Evolutionary conservation across 2,797 vertebrate species (phyloP), one percentile per base, ranked within the genome.

Genomic region (Ptychadena robeensis): DNA sequence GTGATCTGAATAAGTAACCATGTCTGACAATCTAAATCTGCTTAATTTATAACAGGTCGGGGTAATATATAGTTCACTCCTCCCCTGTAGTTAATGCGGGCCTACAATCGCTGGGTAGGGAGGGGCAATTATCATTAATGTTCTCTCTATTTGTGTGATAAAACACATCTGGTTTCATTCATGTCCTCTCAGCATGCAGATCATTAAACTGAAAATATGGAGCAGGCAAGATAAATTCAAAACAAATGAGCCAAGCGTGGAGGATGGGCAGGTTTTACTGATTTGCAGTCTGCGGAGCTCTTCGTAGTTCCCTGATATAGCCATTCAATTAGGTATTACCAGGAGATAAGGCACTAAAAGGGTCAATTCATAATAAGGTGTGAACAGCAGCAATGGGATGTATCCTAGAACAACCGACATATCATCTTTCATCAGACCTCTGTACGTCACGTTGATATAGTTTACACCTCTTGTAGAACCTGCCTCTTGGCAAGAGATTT

Each of bases 121-220:
- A 8, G 14, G 40, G 31, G 44, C 28, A 48, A 67, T 67, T 48
- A 48, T 25, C 28, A 65, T 27, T 31, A 32, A n/a, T 15, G 44
- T 18, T 67, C 40, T 67, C 75, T 78, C 75, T 53, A 30, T n/a
- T 53, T 64, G 11, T 22, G 32, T 35, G 32, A 68, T 37, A 68
- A 68, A 68, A 25, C 34, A 53, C 75, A 78, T 67, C 30, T 78
- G 75, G 65, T 30, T 66, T 78, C 37, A 67, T 78, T 78, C 75
- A 67, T 32, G 63, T 40, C 28, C 30, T 6, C 37, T 28, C 61
- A 31, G 10, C 63, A 66, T 66, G 64, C 28, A 48, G 63, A 31
- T 67, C 63, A 53, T 53, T 78, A 78, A 53, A 28, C 31, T 32
- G 63, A 32, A 67, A 66, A 78, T 48, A 48, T 64, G 35, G 63